Percentiles rank a stretch among this genome's conserved stretches.
Evolutionary conservation across 2,113 vertebrate genomes (phyloP).

Genomic region (Azemiops feae): DNA sequence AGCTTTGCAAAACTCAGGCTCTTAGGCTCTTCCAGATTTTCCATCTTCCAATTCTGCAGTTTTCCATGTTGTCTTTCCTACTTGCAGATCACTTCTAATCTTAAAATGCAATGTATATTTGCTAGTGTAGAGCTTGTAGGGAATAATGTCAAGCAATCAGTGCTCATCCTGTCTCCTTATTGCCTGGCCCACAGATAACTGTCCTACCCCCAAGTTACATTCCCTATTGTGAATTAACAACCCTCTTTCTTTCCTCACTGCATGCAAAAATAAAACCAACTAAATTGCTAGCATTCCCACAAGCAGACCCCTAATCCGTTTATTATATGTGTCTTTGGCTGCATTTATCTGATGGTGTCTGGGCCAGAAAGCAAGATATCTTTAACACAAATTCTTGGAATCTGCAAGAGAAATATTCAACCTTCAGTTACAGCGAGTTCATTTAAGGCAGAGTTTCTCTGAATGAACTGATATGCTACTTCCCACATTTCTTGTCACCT

Average conservation of each 20-base stretch:
- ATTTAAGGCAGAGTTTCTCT: neutral
- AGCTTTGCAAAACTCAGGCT: slow-evolving; percentile 21
- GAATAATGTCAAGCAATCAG: neutral
- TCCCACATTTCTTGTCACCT: neutral
- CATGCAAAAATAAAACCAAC: neutral
- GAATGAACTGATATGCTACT: neutral
- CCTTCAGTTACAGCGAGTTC: neutral
- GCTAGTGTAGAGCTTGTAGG: neutral
- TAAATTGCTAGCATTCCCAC: neutral
- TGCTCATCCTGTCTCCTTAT: neutral
- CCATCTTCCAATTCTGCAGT: neutral
- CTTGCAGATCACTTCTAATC: neutral
- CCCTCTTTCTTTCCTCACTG: neutral
- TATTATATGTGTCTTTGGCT: neutral
- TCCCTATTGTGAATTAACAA: neutral
- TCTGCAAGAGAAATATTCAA: neutral
- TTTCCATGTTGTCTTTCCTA: neutral
- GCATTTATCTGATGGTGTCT: neutral
- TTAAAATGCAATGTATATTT: neutral
- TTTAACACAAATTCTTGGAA: neutral
- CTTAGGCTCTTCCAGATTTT: neutral
- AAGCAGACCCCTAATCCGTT: neutral
- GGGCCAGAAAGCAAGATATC: neutral
- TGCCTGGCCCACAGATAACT: neutral
- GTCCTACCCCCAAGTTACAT: neutral